Evolutionary conservation across 2,113 vertebrate genomes (phyloP).

Genomic region (Paratilapia polleni): DNA sequence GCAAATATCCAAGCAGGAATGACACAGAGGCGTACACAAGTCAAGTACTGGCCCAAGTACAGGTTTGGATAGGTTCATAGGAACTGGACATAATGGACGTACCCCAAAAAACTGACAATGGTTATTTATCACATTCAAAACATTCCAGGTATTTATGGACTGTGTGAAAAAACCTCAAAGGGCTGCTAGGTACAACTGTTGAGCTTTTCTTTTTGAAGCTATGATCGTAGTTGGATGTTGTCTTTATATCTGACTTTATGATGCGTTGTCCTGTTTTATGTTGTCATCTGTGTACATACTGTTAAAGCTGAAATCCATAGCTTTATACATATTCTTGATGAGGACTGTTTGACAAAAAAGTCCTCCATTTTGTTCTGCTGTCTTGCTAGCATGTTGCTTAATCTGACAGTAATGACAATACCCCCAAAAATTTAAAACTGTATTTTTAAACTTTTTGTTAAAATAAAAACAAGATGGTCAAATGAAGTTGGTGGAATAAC

Average conservation of each 20-base stretch:
- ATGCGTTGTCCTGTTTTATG: not conserved
- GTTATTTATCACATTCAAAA: slow-evolving; percentile 17
- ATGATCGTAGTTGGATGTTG: not conserved
- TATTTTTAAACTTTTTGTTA: rapidly evolving
- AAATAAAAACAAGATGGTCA: not conserved
- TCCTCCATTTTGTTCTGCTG: not conserved
- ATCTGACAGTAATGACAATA: not conserved
- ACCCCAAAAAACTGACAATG: not conserved
- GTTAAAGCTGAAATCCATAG: not conserved
- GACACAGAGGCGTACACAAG: slow-evolving; percentile 69
- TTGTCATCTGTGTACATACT: not conserved
- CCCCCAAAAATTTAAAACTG: no score
- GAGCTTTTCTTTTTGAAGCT: not conserved
- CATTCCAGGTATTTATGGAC: slow-evolving; percentile 62
- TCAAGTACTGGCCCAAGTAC: slow-evolving; percentile 95
- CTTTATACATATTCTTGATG: not conserved
- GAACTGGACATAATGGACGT: not conserved
- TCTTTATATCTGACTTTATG: not conserved
- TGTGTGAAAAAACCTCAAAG: slow-evolving; percentile 26
- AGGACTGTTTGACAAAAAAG: not conserved
- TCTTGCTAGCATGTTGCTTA: not conserved
- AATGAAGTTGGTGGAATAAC: not conserved
- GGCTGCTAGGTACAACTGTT: slow-evolving; percentile 11
- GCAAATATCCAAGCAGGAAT: slow-evolving; percentile 11
- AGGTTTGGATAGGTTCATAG: slow-evolving; percentile 86